Percentiles rank a stretch among this genome's conserved stretches.
Conservation (phyloP, 1,140 invertebrate species). For the Helicoverpa zea region DNA sequence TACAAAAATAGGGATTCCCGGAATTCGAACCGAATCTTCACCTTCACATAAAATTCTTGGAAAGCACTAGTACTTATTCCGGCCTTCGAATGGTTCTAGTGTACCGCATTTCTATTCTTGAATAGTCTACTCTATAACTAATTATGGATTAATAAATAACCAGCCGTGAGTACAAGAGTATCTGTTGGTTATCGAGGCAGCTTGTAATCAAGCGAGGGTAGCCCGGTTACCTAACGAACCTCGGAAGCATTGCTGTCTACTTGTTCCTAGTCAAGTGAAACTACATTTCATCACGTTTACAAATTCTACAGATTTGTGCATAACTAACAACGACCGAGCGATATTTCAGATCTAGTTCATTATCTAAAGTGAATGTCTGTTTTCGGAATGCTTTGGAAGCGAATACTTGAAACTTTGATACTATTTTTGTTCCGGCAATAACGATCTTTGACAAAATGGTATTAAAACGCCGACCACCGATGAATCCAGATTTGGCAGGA, state of each 20-base stretch:
- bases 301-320: constrained; percentile 24
- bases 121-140: background rate
- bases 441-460: background rate
- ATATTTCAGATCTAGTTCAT: background rate
- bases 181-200: constrained; percentile 27
- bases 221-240: constrained; percentile 32
- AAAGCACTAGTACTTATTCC: background rate
- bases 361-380: background rate
- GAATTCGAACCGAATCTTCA: background rate
- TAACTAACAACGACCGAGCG: constrained; percentile 4
- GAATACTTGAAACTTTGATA: no score
- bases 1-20: no score
- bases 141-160: constrained; percentile 6
- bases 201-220: constrained; percentile 28
- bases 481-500: no score
- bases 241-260: constrained; percentile 37
- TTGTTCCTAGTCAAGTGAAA: constrained; percentile 27
- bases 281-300: constrained; percentile 32
- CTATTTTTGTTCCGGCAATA: no score
- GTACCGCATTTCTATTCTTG: background rate
- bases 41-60: background rate
- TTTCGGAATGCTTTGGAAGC: background rate
- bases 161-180: constrained; percentile 8
- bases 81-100: background rate
- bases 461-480: no score